phyloP scores from a whole-genome alignment of 2,888 invertebrate species.

The Tuberolachnus salignus region DNA sequence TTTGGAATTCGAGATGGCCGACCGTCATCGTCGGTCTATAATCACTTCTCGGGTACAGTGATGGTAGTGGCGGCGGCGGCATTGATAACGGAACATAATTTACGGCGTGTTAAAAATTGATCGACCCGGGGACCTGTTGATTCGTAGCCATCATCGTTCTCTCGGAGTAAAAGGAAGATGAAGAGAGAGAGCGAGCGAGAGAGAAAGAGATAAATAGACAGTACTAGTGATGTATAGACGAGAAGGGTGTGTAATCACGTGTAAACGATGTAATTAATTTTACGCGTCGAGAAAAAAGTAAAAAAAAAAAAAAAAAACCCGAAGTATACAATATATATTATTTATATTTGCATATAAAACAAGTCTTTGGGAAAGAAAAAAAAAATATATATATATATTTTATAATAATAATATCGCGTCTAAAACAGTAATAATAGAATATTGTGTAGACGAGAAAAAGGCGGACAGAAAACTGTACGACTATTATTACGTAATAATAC shows the following conservation, averaged over 20 bases:
- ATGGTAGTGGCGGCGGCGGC: slow-evolving; percentile 1
- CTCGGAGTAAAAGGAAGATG: no score
- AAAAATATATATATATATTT: no score
- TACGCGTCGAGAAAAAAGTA: slow-evolving; percentile 17
- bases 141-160: slow-evolving; percentile 25
- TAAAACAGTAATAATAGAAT: slow-evolving; percentile 3
- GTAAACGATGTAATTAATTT: slow-evolving; percentile 52
- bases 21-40: slow-evolving; percentile 26
- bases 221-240: no score
- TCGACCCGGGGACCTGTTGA: slow-evolving; percentile 22
- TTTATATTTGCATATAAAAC: slow-evolving; percentile 50
- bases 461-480: neutral
- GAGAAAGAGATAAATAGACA: neutral
- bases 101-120: slow-evolving; percentile 39
- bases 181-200: neutral
- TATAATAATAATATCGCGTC: slow-evolving; percentile 5
- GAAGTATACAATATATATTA: no score
- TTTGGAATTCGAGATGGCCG: slow-evolving; percentile 25
- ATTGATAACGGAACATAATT: slow-evolving; percentile 38
- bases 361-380: slow-evolving; percentile 20
- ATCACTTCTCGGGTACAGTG: slow-evolving; percentile 11
- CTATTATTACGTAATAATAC: neutral
- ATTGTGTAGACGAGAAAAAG: slow-evolving; percentile 12
- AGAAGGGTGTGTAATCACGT: slow-evolving; percentile 5
- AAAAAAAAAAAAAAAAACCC: neutral